Conservation (phyloP, 2,888 invertebrate genomes). For the Bombylius discolor region DNA sequence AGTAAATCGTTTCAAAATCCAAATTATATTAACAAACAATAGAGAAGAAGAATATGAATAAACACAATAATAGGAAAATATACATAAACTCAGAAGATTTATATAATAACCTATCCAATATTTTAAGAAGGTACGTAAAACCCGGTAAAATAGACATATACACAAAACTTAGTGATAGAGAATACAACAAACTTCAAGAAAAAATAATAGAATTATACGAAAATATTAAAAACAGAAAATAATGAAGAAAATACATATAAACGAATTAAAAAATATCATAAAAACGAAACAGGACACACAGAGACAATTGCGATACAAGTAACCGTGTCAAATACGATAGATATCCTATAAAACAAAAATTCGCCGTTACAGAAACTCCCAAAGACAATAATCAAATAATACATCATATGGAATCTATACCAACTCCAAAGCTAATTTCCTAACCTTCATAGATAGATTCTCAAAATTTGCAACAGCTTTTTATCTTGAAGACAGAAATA, state of each 20-base stretch:
- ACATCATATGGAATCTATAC: not conserved
- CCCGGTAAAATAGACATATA: not conserved
- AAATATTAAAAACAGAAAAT: not conserved
- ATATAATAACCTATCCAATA: not conserved
- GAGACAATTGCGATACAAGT: conserved; percentile 1
- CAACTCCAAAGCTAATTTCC: not conserved
- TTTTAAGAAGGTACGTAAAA: not conserved
- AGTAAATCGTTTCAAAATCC: conserved; percentile 11
- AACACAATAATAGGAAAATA: conserved; percentile 6
- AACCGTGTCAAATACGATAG: no score
- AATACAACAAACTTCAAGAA: not conserved
- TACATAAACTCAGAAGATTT: conserved; percentile 4
- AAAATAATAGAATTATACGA: not conserved
- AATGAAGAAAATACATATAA: not conserved
- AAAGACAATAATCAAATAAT: conserved; percentile 5
- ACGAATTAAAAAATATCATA: not conserved
- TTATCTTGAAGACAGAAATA: conserved; percentile 12
- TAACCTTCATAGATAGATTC: conserved; percentile 1
- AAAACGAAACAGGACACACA: not conserved
- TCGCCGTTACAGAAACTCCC: not conserved
- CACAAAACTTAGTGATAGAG: not conserved
- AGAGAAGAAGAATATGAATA: conserved; percentile 8
- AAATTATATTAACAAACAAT: conserved; percentile 10
- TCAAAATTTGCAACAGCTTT: conserved; percentile 14
- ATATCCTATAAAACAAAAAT: not conserved